Evolutionary conservation across 2,797 vertebrate genomes (phyloP).

Genomic region (Aulostomus chinensis): DNA sequence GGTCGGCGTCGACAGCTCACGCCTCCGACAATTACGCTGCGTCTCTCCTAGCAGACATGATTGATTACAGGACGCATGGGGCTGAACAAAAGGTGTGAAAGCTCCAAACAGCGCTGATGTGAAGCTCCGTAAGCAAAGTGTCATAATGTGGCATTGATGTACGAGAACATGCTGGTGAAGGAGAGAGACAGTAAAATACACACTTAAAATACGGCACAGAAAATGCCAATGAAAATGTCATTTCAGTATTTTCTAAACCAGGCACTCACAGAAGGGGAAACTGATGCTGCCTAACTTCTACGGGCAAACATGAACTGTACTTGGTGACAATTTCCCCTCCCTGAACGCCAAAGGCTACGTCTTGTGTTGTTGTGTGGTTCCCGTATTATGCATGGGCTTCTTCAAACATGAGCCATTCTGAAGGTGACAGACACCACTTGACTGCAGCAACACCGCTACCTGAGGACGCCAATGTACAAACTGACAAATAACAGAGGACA

Average conservation of each 20-base stretch:
- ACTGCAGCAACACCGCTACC: constrained; percentile 20
- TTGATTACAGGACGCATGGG: constrained; percentile 65
- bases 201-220: too few species aligned
- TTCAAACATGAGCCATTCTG: constrained; percentile 33
- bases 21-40: constrained; percentile 49
- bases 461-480: not conserved
- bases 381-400: constrained; percentile 1
- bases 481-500: constrained; percentile 1
- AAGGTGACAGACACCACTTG: constrained; percentile 31
- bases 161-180: constrained; percentile 12
- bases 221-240: not conserved
- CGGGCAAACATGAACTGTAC: too few species aligned
- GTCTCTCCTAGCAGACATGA: constrained; percentile 55
- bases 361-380: not conserved
- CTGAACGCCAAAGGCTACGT: not conserved
- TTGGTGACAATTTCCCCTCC: not conserved
- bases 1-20: constrained; percentile 61
- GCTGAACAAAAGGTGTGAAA: constrained; percentile 60
- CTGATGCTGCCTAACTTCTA: too few species aligned
- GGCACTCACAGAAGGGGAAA: too few species aligned
- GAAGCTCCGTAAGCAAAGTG: constrained; percentile 39
- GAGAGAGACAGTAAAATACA: constrained; percentile 14
- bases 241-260: constrained; percentile 7
- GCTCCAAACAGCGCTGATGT: constrained; percentile 28
- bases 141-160: constrained; percentile 25